Base-by-base conservation (phyloP, 2,888 invertebrate species). In the Onchidella celtica region DNA sequence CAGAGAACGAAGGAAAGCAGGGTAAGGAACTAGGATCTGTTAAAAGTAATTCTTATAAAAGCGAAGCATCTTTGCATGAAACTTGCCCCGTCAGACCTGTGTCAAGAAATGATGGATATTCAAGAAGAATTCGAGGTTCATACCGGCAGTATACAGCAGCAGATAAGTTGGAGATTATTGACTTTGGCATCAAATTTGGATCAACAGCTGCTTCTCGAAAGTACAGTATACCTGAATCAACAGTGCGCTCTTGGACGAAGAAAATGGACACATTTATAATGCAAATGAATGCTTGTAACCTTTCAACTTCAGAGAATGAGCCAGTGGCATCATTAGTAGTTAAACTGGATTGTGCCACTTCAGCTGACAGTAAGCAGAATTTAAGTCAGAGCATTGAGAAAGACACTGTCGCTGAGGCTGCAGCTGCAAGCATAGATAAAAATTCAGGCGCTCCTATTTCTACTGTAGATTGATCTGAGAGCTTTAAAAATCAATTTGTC, bases 181-280 rank as follows among this genome's bases (percentile, higher is more conserved):
- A 78, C 6, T 78, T 78, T 78, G 78, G 78, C n/a, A 70, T 78
- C 21, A 70, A 78, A 61, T 59, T 70, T 70, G 78, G 78, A 70
- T 78, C 78, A 36, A 78, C 78, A 57, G 78, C 78, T 27, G 78
- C 78, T 29, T 78, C 78, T 32, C 57, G 78, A 40, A 78, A 78
- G 24, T 78, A 78, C 59, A 70, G 40, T 29, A 78, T 78, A 68
- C 78, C 78, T 40, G 78, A 78, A 40, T 78, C 78, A 38, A 78
- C 78, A 55, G 78, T 78, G 0, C 69, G 78, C 40, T 78, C 78
- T 24, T 78, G 78, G 78, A 70, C 78, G 14, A 78, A 78, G 36
- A 78, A 70, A 70, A 78, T 70, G 70, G 70, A 78, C 59, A 78
- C 38, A 38, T 70, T 78, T 70, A 24, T 78, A 24, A 69, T 70